Evolutionary conservation across 1,140 invertebrate genomes (phyloP).

Genomic region (Drosophila saltans): DNA sequence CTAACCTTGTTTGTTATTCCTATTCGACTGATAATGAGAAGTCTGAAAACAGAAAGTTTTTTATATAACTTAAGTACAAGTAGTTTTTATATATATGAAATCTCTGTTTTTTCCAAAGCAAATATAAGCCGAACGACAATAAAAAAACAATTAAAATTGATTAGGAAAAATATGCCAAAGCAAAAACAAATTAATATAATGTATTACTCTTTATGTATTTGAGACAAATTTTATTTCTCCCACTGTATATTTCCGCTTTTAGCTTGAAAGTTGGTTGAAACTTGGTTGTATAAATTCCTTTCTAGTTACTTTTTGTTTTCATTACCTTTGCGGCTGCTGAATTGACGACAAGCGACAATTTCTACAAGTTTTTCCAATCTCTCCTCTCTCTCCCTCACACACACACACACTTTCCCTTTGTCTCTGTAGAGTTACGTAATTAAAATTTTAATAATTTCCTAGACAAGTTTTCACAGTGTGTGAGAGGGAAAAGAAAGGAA

Average conservation of each 20-base stretch:
- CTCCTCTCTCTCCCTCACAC: neutral
- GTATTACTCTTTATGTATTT: no score
- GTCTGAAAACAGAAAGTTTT: no score
- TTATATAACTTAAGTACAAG: no score
- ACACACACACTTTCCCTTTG: constrained; percentile 24
- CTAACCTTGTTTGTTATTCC: no score
- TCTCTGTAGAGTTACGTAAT: constrained; percentile 63
- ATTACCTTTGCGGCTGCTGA: constrained; percentile 45
- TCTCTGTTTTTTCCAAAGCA: no score
- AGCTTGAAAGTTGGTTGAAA: neutral
- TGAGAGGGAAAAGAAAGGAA: constrained; percentile 6
- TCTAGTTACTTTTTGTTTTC: constrained; percentile 11
- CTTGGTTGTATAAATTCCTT: neutral
- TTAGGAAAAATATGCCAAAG: no score
- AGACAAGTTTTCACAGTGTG: constrained; percentile 29
- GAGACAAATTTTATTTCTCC: neutral
- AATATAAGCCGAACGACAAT: no score
- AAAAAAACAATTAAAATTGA: no score
- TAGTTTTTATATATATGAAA: no score
- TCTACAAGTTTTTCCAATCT: constrained; percentile 10
- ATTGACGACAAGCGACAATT: constrained; percentile 35
- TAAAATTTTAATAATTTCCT: constrained; percentile 75
- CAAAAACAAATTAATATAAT: neutral
- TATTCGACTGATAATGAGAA: no score
- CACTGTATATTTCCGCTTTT: neutral